These are phyloP conservation scores for Garrulus glandarius DNA, from an alignment of 2,797 vertebrate species.

Conservation along the genomic window DNA sequence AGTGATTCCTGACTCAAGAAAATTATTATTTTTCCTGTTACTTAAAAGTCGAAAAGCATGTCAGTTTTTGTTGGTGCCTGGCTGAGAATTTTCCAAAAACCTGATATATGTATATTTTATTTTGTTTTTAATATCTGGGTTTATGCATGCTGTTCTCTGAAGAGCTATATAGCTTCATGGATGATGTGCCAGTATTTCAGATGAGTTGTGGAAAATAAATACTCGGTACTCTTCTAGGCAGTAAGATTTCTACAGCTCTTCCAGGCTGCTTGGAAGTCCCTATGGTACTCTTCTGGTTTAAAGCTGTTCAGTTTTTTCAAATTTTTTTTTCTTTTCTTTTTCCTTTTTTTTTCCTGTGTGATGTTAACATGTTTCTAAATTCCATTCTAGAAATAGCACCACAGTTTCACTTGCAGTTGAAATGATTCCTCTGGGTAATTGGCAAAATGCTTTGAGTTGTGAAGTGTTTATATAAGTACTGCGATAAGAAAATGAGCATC, in stretches of 20 bases:
- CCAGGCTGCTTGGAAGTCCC: neutral
- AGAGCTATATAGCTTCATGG: neutral
- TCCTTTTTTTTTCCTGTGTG: neutral
- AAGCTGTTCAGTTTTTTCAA: neutral
- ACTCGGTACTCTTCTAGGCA: neutral
- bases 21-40: neutral
- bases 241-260: neutral
- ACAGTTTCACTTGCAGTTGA: neutral
- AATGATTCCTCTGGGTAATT: conserved; percentile 10
- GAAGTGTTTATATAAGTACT: neutral
- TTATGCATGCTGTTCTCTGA: neutral
- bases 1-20: neutral
- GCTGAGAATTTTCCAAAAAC: neutral
- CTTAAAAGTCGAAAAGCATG: neutral
- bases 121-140: neutral
- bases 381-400: neutral
- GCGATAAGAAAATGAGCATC: neutral
- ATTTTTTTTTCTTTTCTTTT: too few species aligned
- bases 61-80: neutral
- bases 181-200: neutral
- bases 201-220: neutral
- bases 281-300: neutral
- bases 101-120: neutral
- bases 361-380: neutral
- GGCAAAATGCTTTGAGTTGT: conserved; percentile 15